Conservation (phyloP, 2,888 invertebrate genomes). For the Abrostola triplasia region DNA sequence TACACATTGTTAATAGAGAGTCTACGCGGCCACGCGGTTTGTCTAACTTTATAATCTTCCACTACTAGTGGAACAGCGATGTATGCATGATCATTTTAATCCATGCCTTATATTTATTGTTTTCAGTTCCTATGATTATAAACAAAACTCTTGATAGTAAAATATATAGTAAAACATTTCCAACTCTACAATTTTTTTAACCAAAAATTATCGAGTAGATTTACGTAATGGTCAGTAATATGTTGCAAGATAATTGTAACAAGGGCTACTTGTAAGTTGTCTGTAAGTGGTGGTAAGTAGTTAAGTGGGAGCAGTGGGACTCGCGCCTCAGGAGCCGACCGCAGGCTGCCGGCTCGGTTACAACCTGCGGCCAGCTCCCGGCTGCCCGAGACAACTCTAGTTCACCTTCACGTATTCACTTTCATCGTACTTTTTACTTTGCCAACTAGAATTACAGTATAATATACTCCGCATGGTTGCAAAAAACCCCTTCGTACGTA, state of each 20-base stretch:
- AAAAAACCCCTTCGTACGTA: background rate
- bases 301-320: conserved; percentile 36
- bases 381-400: conserved; percentile 62
- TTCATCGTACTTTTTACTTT: conserved; percentile 70
- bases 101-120: no score
- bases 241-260: conserved; percentile 36
- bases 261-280: conserved; percentile 41
- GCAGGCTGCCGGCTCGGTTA: conserved; percentile 73
- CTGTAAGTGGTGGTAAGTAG: conserved; percentile 32
- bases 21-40: conserved; percentile 50
- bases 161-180: no score
- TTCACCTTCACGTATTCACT: conserved; percentile 76
- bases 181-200: no score
- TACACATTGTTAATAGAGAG: conserved; percentile 66
- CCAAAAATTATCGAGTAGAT: conserved; percentile 24
- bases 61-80: no score
- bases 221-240: conserved; percentile 36
- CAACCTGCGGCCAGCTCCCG: conserved; percentile 70
- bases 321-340: conserved; percentile 63
- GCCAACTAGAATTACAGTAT: conserved; percentile 58
- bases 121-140: no score
- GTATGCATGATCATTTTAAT: no score
- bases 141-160: no score
- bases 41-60: no score
- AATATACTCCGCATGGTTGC: background rate